A percentile compares a stretch with the other conserved stretches of the same genome.
Conservation (phyloP, 2,797 vertebrate species). For the Eupleurogrammus muticus region DNA sequence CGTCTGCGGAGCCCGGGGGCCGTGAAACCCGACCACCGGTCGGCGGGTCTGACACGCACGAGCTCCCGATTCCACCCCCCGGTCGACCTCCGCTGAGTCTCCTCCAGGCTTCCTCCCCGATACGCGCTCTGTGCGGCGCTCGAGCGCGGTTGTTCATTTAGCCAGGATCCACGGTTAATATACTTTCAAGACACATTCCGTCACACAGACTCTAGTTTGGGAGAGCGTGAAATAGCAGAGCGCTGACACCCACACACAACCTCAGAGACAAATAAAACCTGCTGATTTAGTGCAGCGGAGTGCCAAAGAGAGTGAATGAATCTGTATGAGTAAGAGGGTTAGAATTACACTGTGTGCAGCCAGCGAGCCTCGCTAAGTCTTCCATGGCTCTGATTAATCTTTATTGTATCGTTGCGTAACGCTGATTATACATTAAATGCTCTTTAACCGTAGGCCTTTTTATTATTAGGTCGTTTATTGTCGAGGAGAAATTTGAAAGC, state of each 20-base stretch:
- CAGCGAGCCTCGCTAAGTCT: slow-evolving; percentile 3
- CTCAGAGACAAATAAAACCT: slow-evolving; percentile 53
- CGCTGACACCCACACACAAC: slow-evolving; percentile 34
- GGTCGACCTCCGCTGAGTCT: background rate
- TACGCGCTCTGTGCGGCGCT: slow-evolving; percentile 3
- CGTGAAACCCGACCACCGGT: slow-evolving; percentile 21
- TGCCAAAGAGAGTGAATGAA: slow-evolving; percentile 29
- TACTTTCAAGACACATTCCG: slow-evolving; percentile 47
- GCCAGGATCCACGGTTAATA: slow-evolving; percentile 42
- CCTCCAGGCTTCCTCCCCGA: slow-evolving; percentile 1
- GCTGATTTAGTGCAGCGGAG: slow-evolving; percentile 42
- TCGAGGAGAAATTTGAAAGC: background rate
- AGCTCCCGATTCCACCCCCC: slow-evolving; percentile 8
- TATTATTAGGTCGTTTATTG: background rate
- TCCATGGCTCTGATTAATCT: slow-evolving; percentile 23
- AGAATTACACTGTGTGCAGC: slow-evolving; percentile 8
- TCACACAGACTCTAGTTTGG: slow-evolving; percentile 27
- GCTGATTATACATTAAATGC: slow-evolving; percentile 29
- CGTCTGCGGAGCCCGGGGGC: slow-evolving; percentile 13
- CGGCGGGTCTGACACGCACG: background rate
- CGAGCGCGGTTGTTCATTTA: slow-evolving; percentile 39
- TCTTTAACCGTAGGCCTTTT: slow-evolving; percentile 1
- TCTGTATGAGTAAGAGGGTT: slow-evolving; percentile 16
- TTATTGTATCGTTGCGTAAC: slow-evolving; percentile 20
- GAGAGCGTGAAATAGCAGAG: slow-evolving; percentile 41